Percentiles rank a stretch among this genome's conserved stretches.
Conservation (phyloP, 2,888 invertebrate genomes). For the Dioctria rufipes region DNA sequence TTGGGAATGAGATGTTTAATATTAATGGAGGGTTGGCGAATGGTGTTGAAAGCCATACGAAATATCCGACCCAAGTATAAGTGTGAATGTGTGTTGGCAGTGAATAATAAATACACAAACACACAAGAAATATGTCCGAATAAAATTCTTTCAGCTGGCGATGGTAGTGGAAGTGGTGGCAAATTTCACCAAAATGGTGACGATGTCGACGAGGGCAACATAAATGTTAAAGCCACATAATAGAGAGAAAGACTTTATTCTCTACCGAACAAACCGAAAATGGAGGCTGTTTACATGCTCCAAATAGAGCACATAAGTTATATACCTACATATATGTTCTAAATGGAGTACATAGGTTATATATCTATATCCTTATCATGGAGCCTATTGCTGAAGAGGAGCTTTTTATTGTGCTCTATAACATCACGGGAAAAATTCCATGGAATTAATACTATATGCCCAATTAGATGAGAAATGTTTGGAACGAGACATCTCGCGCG, state of each 20-base stretch:
- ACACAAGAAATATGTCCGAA: constrained; percentile 10
- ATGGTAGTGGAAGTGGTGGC: background rate
- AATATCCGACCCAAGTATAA: background rate
- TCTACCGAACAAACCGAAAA: constrained; percentile 40
- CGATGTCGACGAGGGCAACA: background rate
- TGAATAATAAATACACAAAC: constrained; percentile 26
- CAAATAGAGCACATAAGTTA: constrained; percentile 31
- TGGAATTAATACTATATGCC: constrained; percentile 7
- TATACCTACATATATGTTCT: background rate
- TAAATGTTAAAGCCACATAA: background rate
- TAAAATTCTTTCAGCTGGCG: background rate
- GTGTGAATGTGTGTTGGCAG: constrained; percentile 18
- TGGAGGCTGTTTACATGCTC: constrained; percentile 44
- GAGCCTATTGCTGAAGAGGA: background rate
- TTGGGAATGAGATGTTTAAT: constrained; percentile 4
- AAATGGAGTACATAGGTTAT: constrained; percentile 3
- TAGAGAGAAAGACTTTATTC: background rate
- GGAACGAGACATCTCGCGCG: constrained; percentile 14
- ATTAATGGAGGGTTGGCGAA: background rate
- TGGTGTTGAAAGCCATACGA: background rate
- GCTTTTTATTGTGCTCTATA: background rate
- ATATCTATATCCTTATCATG: background rate
- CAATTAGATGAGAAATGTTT: constrained; percentile 13
- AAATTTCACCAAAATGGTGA: constrained; percentile 12
- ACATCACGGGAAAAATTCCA: background rate